phyloP scores from a whole-genome alignment of 2,797 vertebrate species.

The Karalla daura region DNA sequence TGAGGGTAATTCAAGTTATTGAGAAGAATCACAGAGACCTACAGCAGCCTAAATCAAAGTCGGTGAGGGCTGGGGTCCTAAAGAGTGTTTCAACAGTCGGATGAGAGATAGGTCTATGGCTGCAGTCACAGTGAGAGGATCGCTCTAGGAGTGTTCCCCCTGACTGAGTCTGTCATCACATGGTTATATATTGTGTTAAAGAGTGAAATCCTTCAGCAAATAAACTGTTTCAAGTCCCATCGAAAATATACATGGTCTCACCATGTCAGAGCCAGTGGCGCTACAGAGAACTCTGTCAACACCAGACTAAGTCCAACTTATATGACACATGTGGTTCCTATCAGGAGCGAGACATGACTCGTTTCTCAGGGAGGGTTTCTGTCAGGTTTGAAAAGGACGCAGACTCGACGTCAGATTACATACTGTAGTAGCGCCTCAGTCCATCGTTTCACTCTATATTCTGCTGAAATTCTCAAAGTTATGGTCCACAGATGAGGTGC shows the following conservation, averaged over 20 bases:
- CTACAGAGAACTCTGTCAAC: conserved; percentile 11
- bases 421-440: too few relatives aligned
- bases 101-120: conserved; percentile 26
- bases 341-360: background rate
- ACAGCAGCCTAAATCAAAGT: conserved; percentile 48
- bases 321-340: conserved; percentile 37
- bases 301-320: background rate
- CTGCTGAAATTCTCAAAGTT: too few relatives aligned
- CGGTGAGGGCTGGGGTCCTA: conserved; percentile 12
- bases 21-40: conserved; percentile 37
- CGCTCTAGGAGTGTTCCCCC: conserved; percentile 21
- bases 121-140: background rate
- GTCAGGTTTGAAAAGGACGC: conserved; percentile 4
- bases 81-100: conserved; percentile 38
- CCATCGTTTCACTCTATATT: too few relatives aligned
- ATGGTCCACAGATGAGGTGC: too few relatives aligned
- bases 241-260: conserved; percentile 25
- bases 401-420: background rate
- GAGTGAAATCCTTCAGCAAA: conserved; percentile 39
- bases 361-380: conserved; percentile 5
- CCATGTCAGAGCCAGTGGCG: conserved; percentile 4
- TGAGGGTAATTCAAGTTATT: conserved; percentile 36
- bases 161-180: conserved; percentile 29
- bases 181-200: conserved; percentile 13
- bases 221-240: conserved; percentile 30